Percentiles rank a stretch among this genome's conserved stretches.
phyloP scores from a whole-genome alignment of 2,888 invertebrate genomes.

The Lithosia quadra region DNA sequence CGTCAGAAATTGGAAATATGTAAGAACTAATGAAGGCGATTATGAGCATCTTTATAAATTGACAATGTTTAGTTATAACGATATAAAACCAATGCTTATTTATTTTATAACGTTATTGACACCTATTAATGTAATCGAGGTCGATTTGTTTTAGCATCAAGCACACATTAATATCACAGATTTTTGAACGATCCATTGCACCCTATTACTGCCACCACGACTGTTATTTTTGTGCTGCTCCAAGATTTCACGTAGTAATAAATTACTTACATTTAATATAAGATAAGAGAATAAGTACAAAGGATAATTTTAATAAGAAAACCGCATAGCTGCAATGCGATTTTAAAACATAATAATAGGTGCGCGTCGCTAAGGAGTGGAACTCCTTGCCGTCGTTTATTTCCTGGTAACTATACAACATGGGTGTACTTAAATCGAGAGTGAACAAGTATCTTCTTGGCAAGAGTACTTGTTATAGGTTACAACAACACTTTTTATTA shows the following conservation, averaged over 20 bases:
- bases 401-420: neutral
- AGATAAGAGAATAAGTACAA: neutral
- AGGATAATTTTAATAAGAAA: too few species aligned
- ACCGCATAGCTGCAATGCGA: neutral
- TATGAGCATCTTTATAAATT: constrained; percentile 26
- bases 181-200: neutral
- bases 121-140: neutral
- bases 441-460: neutral
- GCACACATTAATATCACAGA: neutral
- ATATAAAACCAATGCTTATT: neutral
- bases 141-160: neutral
- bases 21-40: constrained; percentile 30
- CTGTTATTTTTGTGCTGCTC: neutral
- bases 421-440: neutral
- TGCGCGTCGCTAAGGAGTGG: neutral
- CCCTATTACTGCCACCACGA: neutral
- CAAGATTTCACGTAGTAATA: neutral
- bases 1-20: constrained; percentile 37
- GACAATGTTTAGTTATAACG: constrained; percentile 31
- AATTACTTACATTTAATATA: too few species aligned
- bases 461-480: neutral
- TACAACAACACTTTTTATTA: neutral
- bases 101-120: neutral
- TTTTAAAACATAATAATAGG: neutral
- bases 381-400: neutral